Conservation (phyloP, 2,797 vertebrate genomes). For the Tolypeutes matacus region DNA sequence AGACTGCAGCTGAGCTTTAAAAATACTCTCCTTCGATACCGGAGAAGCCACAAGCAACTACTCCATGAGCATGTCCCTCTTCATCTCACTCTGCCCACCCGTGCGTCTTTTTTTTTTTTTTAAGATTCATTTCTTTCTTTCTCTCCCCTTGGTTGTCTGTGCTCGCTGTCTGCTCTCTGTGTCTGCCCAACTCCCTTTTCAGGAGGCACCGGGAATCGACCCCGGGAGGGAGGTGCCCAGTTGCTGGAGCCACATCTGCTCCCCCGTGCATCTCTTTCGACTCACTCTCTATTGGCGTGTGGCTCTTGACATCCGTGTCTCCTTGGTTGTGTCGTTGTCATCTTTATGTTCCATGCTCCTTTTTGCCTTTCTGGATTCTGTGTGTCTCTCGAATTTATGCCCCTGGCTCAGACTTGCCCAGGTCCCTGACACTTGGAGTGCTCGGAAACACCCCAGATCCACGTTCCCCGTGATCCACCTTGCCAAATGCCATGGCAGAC, state of each 20-base stretch:
- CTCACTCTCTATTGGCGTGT: neutral
- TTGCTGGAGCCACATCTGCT: too few species aligned
- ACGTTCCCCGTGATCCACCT: neutral
- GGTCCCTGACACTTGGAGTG: neutral
- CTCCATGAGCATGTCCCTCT: neutral
- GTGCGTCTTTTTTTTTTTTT: neutral
- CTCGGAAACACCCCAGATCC: neutral
- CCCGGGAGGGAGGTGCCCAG: too few species aligned
- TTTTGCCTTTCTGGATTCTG: neutral
- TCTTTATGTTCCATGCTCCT: neutral
- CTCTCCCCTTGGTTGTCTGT: too few species aligned
- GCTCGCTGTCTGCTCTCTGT: too few species aligned
- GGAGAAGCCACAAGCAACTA: neutral
- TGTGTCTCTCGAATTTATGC: neutral
- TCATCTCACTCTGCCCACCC: fast-evolving
- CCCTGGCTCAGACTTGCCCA: neutral
- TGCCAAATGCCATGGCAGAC: neutral
- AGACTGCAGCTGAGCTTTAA: neutral
- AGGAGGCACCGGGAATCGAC: too few species aligned
- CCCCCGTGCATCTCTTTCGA: too few species aligned
- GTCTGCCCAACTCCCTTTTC: too few species aligned
- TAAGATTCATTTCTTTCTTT: too few species aligned
- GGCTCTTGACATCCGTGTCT: neutral
- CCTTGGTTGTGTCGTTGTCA: too few species aligned
- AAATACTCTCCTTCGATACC: neutral